A percentile compares a stretch with the other conserved stretches of the same genome.
Conservation (phyloP, 1,140 invertebrate genomes). For the Orchesella cincta region DNA sequence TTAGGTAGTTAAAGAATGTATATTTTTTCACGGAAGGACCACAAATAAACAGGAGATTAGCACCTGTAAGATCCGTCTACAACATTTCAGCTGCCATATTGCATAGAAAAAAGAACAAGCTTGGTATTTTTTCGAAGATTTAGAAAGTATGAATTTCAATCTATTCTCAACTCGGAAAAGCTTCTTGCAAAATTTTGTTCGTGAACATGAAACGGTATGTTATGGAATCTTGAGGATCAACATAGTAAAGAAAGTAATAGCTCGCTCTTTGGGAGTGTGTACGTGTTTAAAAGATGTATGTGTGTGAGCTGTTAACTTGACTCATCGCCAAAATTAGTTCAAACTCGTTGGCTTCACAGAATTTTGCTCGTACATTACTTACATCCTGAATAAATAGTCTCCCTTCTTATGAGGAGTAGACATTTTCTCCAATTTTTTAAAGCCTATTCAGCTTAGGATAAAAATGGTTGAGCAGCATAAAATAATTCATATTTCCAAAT, state of each 20-base stretch:
- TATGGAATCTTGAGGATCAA: too few species aligned
- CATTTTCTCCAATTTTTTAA: too few species aligned
- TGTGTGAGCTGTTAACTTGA: conserved; percentile 33
- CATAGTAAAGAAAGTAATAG: not conserved
- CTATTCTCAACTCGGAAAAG: too few species aligned
- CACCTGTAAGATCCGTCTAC: not conserved
- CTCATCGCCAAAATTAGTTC: conserved; percentile 43
- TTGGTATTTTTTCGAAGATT: not conserved
- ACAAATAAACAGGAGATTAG: not conserved
- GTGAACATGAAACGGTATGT: too few species aligned
- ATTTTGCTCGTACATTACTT: not conserved
- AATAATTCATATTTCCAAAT: too few species aligned
- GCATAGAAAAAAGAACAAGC: not conserved
- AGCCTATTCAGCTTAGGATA: too few species aligned
- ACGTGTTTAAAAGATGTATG: not conserved
- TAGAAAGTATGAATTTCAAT: conserved; percentile 6
- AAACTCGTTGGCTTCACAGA: conserved; percentile 16
- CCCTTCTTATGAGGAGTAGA: too few species aligned
- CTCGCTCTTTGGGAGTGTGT: too few species aligned
- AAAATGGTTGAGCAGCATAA: too few species aligned
- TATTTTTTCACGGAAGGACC: too few species aligned
- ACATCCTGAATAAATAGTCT: not conserved
- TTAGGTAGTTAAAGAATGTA: too few species aligned
- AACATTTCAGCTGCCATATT: not conserved
- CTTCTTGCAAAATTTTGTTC: too few species aligned